Evolutionary conservation across 1,140 invertebrate species (phyloP), one percentile per base, ranked within the genome.

Genomic region (Brachystomella parvula): DNA sequence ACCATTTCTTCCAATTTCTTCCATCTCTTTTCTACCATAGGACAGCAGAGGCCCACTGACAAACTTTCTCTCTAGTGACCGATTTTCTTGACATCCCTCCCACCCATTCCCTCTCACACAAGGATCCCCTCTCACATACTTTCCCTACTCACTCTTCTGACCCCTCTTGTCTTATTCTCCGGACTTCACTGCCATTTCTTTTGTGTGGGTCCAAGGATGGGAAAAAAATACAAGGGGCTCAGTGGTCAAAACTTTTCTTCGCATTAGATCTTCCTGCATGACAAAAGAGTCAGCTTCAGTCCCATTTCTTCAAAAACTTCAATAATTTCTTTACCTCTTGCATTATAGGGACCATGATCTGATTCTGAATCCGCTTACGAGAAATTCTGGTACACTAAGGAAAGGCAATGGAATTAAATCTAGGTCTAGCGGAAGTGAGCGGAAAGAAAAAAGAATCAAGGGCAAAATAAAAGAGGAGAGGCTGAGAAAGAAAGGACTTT

Each of bases 31-130:
- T 44, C n/a, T 44, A 12, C 39, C 39, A 44, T 44, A n/a, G n/a
- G n/a, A n/a, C n/a, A n/a, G n/a, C 39, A 44, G 19, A 39, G 19
- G 19, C 6, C 35, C 6, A 39, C 35, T 9, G 35, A 19, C 6
- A 53, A 53, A 53, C 15, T 53, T 53, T 53, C 12, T 53, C 49
- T 53, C 49, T 53, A 12, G 49, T 53, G 49, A 53, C 49, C 49
- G 49, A 53, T 53, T 53, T 53, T 24, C 49, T 6, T 17, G 49
- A 53, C 49, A 26, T 44, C 24, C n/a, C 9, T 44, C 9, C n/a
- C 39, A 44, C 39, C 35, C 19, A 19, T 19, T 39, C 35, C 35
- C 35, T 39, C 19, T 39, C 6, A 53, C 49, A 53, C 12, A 53
- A 26, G 21, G 49, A n/a, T n/a, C n/a, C n/a, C n/a, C n/a, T n/a